Base-by-base conservation (phyloP, 1,140 invertebrate species). In the Drosophila pruinosa region DNA sequence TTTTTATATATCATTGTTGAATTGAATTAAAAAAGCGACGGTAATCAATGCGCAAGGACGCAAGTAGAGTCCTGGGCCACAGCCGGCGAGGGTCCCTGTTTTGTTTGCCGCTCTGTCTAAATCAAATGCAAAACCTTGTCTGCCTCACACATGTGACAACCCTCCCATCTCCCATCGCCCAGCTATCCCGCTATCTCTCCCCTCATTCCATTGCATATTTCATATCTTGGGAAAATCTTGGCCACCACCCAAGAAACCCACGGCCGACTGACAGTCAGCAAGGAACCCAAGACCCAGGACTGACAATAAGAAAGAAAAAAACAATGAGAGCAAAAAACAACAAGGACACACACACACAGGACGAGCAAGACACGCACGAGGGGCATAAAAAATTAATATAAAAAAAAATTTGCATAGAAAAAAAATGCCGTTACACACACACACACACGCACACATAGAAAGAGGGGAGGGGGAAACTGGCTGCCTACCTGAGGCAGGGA, bases 171-270 rank as follows among this genome's bases (percentile, higher is more conserved):
- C n/a, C 5, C 14, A 4, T 12, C 8, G n/a, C 6, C 57, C 28
- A 56, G 22, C 52, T 45, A 43, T 31, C 15, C 39, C 48, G 10
- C 10, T 8, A 12, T 19, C n/a, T 26, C 36, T 14, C 22, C 6
- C 31, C 50, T 41, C 54, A 31, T n/a, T 10, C 48, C 48, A 31
- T 12, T 61, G 62, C 64, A 68, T 28, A 50, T 50, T 63, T 83
- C 78, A 75, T 78, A 86, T 83, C 89, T 85, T 90, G 89, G 85
- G 89, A 90, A 90, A 90, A 90, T 90, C 81, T 90, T 83, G 89
- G 81, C 78, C 89, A 90, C 85, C 82, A 81, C 81, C 81, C 73
- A 81, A 69, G 71, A 68, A 74, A 56, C 71, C 57, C 52, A 62
- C 43, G 22, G 43, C 43, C 54, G 47, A 73, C 64, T 63, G 65